Evolutionary conservation across 2,888 invertebrate species (phyloP).

Genomic region (Acronicta aceris): DNA sequence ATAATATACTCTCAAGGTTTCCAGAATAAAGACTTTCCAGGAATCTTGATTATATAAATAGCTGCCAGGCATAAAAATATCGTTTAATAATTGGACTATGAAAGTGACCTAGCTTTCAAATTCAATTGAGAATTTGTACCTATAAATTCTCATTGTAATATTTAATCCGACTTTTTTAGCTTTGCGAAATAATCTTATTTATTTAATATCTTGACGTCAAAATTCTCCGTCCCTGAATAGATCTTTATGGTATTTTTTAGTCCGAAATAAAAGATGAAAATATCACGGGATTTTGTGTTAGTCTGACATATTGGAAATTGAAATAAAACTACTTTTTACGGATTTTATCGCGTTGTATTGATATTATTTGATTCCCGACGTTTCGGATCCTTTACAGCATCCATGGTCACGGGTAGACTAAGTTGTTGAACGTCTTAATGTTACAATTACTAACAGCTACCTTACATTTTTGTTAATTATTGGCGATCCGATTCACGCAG

Average conservation of each 20-base stretch:
- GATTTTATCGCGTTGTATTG: too few species aligned
- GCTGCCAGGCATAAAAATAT: constrained; percentile 17
- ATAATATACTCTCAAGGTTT: background rate
- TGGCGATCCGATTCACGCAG: too few species aligned
- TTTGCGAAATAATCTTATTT: constrained; percentile 53
- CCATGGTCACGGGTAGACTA: too few species aligned
- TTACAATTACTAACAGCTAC: too few species aligned
- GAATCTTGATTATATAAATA: background rate
- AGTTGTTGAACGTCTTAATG: too few species aligned
- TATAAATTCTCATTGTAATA: constrained; percentile 48
- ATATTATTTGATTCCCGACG: too few species aligned
- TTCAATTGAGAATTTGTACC: background rate
- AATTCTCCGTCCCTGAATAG: constrained; percentile 37
- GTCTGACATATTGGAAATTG: constrained; percentile 57
- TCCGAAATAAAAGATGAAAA: constrained; percentile 49
- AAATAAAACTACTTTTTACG: too few species aligned
- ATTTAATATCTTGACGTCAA: constrained; percentile 45
- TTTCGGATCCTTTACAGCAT: too few species aligned
- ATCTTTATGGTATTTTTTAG: constrained; percentile 40
- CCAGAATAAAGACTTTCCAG: constrained; percentile 1
- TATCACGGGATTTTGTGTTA: constrained; percentile 47
- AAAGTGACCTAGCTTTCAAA: constrained; percentile 16
- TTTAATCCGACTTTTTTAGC: constrained; percentile 48
- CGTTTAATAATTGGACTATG: constrained; percentile 46
- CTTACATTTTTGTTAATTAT: too few species aligned